Evolutionary conservation across 2,113 vertebrate species (phyloP).

Genomic region (Labeo catla): DNA sequence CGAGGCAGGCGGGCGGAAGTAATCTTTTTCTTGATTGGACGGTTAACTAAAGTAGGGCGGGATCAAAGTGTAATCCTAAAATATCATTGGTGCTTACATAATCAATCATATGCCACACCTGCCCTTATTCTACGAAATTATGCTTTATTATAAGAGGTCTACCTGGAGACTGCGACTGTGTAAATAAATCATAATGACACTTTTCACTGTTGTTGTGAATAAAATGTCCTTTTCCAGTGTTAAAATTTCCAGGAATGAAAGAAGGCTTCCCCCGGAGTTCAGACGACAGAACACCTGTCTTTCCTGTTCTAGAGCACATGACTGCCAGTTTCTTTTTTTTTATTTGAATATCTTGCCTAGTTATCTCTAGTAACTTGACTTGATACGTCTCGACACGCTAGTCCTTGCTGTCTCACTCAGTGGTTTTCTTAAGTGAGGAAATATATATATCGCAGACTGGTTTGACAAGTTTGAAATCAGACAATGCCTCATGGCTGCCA

Average conservation of each 20-base stretch:
- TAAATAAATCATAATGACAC: background rate
- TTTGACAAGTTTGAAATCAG: conserved; percentile 36
- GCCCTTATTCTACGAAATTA: conserved; percentile 34
- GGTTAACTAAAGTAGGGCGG: conserved; percentile 27
- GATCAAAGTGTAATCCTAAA: background rate
- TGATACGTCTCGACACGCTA: conserved; percentile 39
- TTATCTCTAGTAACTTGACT: background rate
- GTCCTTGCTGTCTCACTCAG: background rate
- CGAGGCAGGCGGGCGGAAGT: conserved; percentile 50
- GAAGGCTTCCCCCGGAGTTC: background rate
- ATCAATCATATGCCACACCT: conserved; percentile 57
- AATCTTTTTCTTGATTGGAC: conserved; percentile 48
- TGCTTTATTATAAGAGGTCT: conserved; percentile 33
- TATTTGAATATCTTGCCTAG: background rate
- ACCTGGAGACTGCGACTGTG: background rate
- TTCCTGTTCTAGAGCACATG: conserved; percentile 17
- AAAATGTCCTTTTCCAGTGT: background rate
- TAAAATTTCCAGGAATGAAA: background rate
- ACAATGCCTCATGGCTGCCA: background rate
- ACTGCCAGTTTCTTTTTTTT: background rate
- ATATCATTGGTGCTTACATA: conserved; percentile 28
- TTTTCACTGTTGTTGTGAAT: background rate
- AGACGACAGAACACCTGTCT: background rate
- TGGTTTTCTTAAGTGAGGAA: background rate
- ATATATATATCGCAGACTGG: conserved; percentile 35